A percentile compares a stretch with the other conserved stretches of the same genome.
Evolutionary conservation across 2,888 invertebrate genomes (phyloP).

Genomic region (Heliconius charithonia): DNA sequence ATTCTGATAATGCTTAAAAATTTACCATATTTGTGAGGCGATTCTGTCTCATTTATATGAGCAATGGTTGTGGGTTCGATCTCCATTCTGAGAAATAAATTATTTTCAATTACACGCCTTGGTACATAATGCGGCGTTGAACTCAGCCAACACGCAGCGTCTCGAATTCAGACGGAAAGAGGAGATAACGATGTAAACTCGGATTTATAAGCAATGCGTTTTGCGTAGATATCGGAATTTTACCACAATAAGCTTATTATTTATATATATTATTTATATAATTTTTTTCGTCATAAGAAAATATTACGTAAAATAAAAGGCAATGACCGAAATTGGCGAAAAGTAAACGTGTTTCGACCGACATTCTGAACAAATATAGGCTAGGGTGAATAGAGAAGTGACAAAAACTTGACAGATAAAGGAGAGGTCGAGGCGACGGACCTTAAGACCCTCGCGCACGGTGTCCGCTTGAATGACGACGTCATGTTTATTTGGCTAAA

Average conservation of each 20-base stretch:
- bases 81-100: neutral
- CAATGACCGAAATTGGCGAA: constrained; percentile 60
- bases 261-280: too few relatives aligned
- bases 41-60: too few relatives aligned
- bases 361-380: constrained; percentile 65
- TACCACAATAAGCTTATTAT: neutral
- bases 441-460: constrained; percentile 61
- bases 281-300: constrained; percentile 28
- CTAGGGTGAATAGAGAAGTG: constrained; percentile 63
- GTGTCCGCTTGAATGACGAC: constrained; percentile 71
- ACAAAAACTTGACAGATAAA: constrained; percentile 76
- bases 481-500: constrained; percentile 80
- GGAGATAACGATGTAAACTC: too few relatives aligned
- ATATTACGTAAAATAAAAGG: constrained; percentile 59
- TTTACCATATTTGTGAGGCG: too few relatives aligned
- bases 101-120: neutral
- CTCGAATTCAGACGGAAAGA: neutral
- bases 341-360: constrained; percentile 65
- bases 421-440: constrained; percentile 66
- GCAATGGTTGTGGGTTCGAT: neutral
- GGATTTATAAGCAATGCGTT: neutral
- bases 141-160: neutral
- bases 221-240: neutral
- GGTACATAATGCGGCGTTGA: neutral
- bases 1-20: too few relatives aligned